phyloP scores from a whole-genome alignment of 2,888 invertebrate genomes.

The Lissocephala sabroskyi region DNA sequence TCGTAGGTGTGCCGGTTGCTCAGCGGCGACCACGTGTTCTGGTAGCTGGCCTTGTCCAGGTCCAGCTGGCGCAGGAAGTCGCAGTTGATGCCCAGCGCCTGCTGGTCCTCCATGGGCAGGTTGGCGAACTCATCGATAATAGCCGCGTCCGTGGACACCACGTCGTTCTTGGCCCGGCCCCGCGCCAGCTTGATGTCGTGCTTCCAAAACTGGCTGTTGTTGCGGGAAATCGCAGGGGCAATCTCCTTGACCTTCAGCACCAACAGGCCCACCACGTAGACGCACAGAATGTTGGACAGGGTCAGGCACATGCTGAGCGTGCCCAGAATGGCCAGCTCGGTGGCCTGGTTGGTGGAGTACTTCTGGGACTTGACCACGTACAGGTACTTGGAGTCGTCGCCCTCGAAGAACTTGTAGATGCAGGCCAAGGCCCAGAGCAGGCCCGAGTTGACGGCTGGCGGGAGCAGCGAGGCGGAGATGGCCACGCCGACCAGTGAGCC shows the following conservation, averaged over 20 bases:
- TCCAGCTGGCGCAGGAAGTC: slow-evolving; percentile 50
- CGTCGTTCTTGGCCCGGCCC: slow-evolving; percentile 74
- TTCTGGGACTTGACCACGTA: slow-evolving; percentile 72
- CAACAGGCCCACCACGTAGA: slow-evolving; percentile 80
- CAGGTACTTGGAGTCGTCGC: slow-evolving; percentile 72
- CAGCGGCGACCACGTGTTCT: slow-evolving; percentile 69
- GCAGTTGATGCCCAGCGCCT: slow-evolving; percentile 43
- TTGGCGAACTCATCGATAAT: slow-evolving; percentile 68
- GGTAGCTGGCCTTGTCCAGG: slow-evolving; percentile 51
- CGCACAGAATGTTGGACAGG: slow-evolving; percentile 82
- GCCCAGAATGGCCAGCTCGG: slow-evolving; percentile 79
- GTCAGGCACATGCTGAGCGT: slow-evolving; percentile 81
- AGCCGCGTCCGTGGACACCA: slow-evolving; percentile 58
- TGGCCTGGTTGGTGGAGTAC: slow-evolving; percentile 77
- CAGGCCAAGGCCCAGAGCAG: slow-evolving; percentile 78
- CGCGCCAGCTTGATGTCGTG: slow-evolving; percentile 77
- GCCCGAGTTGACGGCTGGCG: slow-evolving; percentile 86
- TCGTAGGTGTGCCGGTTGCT: slow-evolving; percentile 42
- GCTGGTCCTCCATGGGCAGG: slow-evolving; percentile 50
- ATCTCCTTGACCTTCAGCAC: slow-evolving; percentile 82
- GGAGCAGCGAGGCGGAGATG: slow-evolving; percentile 85
- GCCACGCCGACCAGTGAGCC: slow-evolving; percentile 87
- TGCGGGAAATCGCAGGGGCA: slow-evolving; percentile 74
- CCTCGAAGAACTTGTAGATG: slow-evolving; percentile 74
- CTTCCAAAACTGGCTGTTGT: slow-evolving; percentile 76